Base-by-base conservation (phyloP, 2,797 vertebrate genomes). In the Acrossocheilus wenchowensis region DNA sequence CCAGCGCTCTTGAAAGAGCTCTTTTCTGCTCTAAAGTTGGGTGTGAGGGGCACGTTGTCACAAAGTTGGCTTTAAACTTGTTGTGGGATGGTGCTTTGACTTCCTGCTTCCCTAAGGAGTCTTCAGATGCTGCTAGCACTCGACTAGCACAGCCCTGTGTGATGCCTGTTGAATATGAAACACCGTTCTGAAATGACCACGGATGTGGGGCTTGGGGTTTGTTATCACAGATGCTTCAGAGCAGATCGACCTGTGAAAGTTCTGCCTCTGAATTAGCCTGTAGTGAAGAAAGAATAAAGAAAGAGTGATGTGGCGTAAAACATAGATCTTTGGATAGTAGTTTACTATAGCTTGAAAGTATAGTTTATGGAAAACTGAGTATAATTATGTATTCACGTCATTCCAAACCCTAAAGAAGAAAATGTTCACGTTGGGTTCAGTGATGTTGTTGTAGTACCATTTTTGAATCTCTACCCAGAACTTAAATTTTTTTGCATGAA, bases 1-100 rank as follows among this genome's bases (percentile, higher is more conserved):
- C 90, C 86, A 90, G 89, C 30, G 7, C 81, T 85, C 88, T 93
- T 91, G 88, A 92, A 89, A 90, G 85, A 89, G 83, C 72, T 89
- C 60, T 81, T 43, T 69, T 69, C 41, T 64, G 54, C 88, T 89
- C 84, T 84, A 87, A 85, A 84, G 91, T 85, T 15, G 87, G 87
- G 62, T 60, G 74, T 39, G 78, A 88, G 66, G 84, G 87, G 68
- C 62, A 85, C 74, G 26, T 88, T 88, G 89, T 88, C 85, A 73
- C 79, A 82, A 83, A 78, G 52, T 83, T 66, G 54, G 69, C 89
- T 90, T 83, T 88, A 87, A 83, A 87, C 82, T 87, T 68, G 39
- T 60, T 43, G 82, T 71, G 72, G 73, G 85, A 69, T 72, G 30
- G 36, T 36, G 62, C 84, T 87, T 88, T 86, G 84, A 87, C 87